Base-by-base conservation (phyloP, 1,140 invertebrate genomes). In the Drosophila oshimai region DNA sequence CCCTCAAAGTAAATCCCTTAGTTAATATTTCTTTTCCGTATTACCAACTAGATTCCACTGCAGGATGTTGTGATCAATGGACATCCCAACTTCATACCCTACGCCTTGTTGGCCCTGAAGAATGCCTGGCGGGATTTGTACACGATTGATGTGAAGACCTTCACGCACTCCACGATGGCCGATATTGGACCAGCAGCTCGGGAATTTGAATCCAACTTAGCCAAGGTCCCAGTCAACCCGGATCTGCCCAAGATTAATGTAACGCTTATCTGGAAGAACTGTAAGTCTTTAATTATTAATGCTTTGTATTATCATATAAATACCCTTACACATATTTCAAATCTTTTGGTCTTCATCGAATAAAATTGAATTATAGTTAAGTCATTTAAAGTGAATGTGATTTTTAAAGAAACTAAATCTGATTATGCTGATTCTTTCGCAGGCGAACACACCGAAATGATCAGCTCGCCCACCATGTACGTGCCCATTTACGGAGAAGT, bases 391-490 rank as follows among this genome's bases (percentile, higher is more conserved):
- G n/a, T n/a, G n/a, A n/a, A n/a, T n/a, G n/a, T n/a, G n/a, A n/a
- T n/a, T n/a, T n/a, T n/a, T n/a, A n/a, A n/a, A n/a, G n/a, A n/a
- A n/a, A n/a, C n/a, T n/a, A n/a, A n/a, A n/a, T n/a, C n/a, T n/a
- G n/a, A 17, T 39, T 22, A 7, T 15, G 6, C 15, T 7, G 22
- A 44, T 24, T 10, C 34, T 20, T 20, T 6, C 39, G 0, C 22
- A 90, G 90, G 88, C 50, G 89, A 91, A 36, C 89, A 91, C 45
- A 91, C 90, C 4, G 90, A 91, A 74, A 91, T 91, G 89, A 89
- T 91, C 4, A 90, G 89, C 36, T 90, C 90, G 4, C 90, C 89
- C 5, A 90, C 90, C 2, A 91, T 91, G 89, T 91, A 91, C 46
- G 86, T 91, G 9, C 90, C 90, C 46, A 91, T 91, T 31, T 91